Base-by-base conservation (phyloP, 2,888 invertebrate species). In the Athrips mouffetella region DNA sequence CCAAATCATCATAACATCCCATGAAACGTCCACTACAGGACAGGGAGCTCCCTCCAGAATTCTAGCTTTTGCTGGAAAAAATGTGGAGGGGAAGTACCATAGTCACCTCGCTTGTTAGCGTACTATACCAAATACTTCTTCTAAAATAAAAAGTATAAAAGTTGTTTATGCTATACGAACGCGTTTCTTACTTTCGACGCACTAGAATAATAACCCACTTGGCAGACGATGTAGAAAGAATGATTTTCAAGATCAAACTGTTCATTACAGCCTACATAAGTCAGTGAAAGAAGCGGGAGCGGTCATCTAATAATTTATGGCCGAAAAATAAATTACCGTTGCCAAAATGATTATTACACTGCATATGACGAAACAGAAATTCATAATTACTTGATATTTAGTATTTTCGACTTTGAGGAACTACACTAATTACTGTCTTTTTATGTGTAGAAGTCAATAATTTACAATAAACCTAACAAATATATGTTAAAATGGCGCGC, bases 171-270 rank as follows among this genome's bases (percentile, higher is more conserved):
- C 55, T 52, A 48, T 52, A 57, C 52, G 58, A 58, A 69, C 57
- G 25, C 63, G n/a, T n/a, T n/a, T n/a, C 68, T 70, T 63, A 64
- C 51, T 61, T 63, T 64, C 54, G 55, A 54, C 53, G 56, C 56
- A 62, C 60, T 60, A 58, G 52, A 61, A 67, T 70, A 71, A 71
- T 74, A 75, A 76, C 74, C 73, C 62, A 76, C 58, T 76, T 73
- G 76, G 73, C 76, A 55, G 53, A 57, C 63, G 58, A 62, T 41
- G 45, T 50, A 54, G 47, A 35, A 50, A 54, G 55, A 51, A 21
- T 58, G 52, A 56, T 58, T 59, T 65, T 64, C 63, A 63, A 65
- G 63, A 70, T 65, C 63, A 66, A 65, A 64, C 57, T 59, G 53
- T 53, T 58, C 48, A 57, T 58, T 50, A 50, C 52, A 51, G 21